Evolutionary conservation across 2,113 vertebrate species (phyloP), one percentile per base, ranked within the genome.

Genomic region (Triplophysa dalaica): DNA sequence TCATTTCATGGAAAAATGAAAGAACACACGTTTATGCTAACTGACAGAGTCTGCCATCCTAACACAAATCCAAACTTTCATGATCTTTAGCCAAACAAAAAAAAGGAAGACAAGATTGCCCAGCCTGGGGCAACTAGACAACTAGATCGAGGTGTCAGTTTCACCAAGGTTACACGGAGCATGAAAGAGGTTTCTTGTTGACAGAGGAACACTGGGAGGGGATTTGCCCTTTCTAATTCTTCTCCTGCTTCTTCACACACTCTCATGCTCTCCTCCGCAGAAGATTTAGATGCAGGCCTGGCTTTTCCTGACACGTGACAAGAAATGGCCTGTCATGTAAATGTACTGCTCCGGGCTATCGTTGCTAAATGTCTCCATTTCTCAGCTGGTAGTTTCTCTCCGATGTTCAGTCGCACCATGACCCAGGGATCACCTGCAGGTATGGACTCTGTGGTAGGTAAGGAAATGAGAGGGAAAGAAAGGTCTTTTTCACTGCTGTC

Each of bases 371-470:
- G 77, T 63, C 85, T 69, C 80, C 90, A 85, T 81, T 85, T 81
- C 74, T 64, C 41, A 45, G 66, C 33, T 74, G 26, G 88, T 80
- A 77, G 80, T 82, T 70, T 79, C 79, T 80, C 83, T 80, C 86
- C 9, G 33, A 60, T 75, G 50, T 16, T 17, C 72, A 3, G 24
- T 48, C n/a, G 29, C 63, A 60, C 54, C 1, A 56, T 21, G 11
- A 54, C 26, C 52, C 73, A 50, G n/a, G 63, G 61, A 78, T 81
- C 67, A 68, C 78, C 75, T 79, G 76, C 69, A 84, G 84, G 68
- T 79, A 88, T 82, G 68, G 84, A 72, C 87, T 90, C 82, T 88
- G 85, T 75, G 79, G 86, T 89, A 92, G 88, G 90, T 90, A 87
- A 91, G 56, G 41, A 67, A 79, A 81, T 58, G 29, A 78, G 67